Base-by-base conservation (phyloP, 2,797 vertebrate genomes). In the Artibeus lituratus region DNA sequence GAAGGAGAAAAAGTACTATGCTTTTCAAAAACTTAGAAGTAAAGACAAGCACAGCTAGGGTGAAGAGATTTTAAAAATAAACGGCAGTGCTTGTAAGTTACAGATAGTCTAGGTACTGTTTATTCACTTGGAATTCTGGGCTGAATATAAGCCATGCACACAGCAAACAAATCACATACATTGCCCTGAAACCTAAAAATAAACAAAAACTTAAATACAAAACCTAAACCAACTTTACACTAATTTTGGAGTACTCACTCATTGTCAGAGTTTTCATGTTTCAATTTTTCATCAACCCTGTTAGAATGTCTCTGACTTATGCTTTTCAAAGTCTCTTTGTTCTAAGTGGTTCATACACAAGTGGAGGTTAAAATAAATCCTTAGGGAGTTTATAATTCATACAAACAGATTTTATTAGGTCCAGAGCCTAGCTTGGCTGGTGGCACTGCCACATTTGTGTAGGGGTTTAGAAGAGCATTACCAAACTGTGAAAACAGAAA, bases 21-120 rank as follows among this genome's bases (percentile, higher is more conserved):
- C 70, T 69, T 95, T 97, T 96, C 89, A 90, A 93, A 97, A 89
- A 88, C 29, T 78, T 86, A 47, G 76, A 82, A 70, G 87, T 74
- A 26, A 82, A 81, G 80, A 83, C 87, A 37, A 49, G 53, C 2
- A 2, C 57, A 35, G 51, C 42, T 81, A 10, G 7, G 18, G 32
- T 62, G 51, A 86, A 92, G 65, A 47, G 37, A 65, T 88, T 95
- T 89, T 86, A 82, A 93, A 96, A 87, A 88, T 69, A 78, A 94
- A 90, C 47, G 8, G 15, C 19, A 6, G 15, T 55, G 8, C 39
- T 81, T 47, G 14, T n/a, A 72, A 92, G 74, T 74, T 32, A 87
- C 44, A 62, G 91, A 29, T 19, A 65, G 19, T 53, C 70, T 72
- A 37, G 62, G 44, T 12, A 42, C 32, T 72, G 24, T 49, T 90